Conservation (phyloP, 1,140 invertebrate species). For the Mercenaria mercenaria region DNA sequence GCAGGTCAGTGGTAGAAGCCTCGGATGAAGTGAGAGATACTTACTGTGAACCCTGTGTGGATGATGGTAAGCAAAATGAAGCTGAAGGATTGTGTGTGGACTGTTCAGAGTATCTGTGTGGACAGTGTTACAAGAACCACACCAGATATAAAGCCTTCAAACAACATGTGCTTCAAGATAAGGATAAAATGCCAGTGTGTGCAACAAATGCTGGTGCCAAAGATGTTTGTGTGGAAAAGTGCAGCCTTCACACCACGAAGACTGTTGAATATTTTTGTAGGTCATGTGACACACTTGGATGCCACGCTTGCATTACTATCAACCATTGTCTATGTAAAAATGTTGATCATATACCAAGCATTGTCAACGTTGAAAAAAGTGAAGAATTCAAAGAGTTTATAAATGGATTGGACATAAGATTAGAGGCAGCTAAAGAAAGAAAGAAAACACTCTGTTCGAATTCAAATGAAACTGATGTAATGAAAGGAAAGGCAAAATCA, state of each 20-base stretch:
- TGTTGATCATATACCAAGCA: background rate
- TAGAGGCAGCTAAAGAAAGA: background rate
- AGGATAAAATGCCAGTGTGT: background rate
- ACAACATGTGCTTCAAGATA: background rate
- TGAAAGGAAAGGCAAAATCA: background rate
- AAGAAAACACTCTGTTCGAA: background rate
- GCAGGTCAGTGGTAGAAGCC: background rate
- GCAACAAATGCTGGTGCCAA: background rate
- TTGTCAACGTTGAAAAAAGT: background rate
- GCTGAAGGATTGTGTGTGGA: background rate
- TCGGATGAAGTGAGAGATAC: background rate
- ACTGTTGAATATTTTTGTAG: background rate
- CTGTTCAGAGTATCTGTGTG: background rate
- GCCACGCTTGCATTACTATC: background rate
- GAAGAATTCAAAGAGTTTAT: background rate
- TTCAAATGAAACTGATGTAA: background rate
- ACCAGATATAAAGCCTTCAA: background rate
- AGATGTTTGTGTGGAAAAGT: background rate
- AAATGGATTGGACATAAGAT: background rate
- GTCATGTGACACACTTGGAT: background rate
- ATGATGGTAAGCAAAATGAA: background rate
- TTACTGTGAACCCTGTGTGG: background rate
- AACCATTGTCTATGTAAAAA: background rate
- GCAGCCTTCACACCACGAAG: background rate
- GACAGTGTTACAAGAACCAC: background rate